phyloP scores from a whole-genome alignment of 2,888 invertebrate species.

The Iselma pallidipennis region DNA sequence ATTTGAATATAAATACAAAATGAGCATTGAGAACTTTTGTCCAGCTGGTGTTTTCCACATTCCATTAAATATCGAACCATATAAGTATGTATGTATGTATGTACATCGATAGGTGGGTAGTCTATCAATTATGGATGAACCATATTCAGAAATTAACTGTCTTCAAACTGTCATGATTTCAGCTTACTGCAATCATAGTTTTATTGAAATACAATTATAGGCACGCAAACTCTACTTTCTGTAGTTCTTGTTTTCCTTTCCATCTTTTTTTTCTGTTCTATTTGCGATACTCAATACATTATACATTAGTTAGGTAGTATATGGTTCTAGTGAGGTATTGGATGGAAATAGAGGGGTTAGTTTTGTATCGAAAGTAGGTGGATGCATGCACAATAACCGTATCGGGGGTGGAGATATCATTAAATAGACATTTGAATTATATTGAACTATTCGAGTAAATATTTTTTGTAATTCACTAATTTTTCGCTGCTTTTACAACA shows the following conservation, averaged over 20 bases:
- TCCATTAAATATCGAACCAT: not conserved
- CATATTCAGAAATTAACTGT: slow-evolving; percentile 13
- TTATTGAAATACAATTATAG: slow-evolving; percentile 20
- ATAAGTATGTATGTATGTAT: not conserved
- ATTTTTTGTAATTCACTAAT: too few species aligned
- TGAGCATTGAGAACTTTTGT: not conserved
- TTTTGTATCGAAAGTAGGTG: not conserved
- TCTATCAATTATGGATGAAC: slow-evolving; percentile 14
- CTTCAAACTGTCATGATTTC: slow-evolving; percentile 23
- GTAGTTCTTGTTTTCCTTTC: not conserved
- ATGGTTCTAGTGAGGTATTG: not conserved
- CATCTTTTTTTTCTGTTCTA: not conserved
- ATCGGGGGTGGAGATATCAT: not conserved
- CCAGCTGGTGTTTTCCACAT: not conserved
- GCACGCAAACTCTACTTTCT: slow-evolving; percentile 9
- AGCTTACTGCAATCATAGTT: slow-evolving; percentile 16
- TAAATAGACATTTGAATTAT: not conserved
- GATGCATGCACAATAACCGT: not conserved
- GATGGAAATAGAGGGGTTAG: not conserved
- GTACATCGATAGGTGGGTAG: not conserved
- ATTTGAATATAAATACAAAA: too few species aligned
- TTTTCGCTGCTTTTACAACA: too few species aligned
- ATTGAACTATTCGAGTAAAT: too few species aligned
- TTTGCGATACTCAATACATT: not conserved
- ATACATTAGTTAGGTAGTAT: too few species aligned